These are phyloP conservation scores for Drosophila willistoni DNA, from an alignment of 1,140 invertebrate species.

Conservation along the genomic window DNA sequence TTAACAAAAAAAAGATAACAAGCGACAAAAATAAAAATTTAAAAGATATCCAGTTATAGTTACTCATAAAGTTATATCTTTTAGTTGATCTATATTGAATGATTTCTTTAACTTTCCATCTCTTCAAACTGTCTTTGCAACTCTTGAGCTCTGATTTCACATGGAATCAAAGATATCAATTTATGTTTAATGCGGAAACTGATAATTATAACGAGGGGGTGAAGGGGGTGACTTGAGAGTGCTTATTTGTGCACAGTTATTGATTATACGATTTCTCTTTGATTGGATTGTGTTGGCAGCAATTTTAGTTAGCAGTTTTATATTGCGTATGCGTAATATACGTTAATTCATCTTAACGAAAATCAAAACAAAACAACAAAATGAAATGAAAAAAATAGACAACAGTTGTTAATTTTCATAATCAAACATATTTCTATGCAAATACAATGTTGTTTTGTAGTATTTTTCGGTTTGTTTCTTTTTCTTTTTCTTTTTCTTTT, in stretches of 20 bases:
- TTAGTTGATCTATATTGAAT: too few species aligned
- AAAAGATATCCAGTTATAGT: too few species aligned
- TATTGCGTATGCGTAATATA: not conserved
- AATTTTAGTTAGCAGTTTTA: not conserved
- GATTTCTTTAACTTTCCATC: not conserved
- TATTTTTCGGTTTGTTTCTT: not conserved
- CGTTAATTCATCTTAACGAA: not conserved
- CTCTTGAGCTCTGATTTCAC: not conserved
- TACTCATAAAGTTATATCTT: too few species aligned
- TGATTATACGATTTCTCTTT: not conserved
- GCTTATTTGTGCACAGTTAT: not conserved
- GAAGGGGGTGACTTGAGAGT: too few species aligned
- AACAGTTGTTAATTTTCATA: not conserved
- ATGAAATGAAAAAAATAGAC: not conserved
- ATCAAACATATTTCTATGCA: slow-evolving; percentile 5
- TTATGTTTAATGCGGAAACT: not conserved
- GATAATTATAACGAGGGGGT: not conserved
- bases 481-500: slow-evolving; percentile 15
- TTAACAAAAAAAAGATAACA: too few species aligned
- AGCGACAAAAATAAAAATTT: too few species aligned
- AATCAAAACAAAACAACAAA: not conserved
- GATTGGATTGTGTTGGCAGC: not conserved
- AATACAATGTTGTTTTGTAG: not conserved
- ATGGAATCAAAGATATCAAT: not conserved
- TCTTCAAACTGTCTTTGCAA: too few species aligned